Evolutionary conservation across 2,888 invertebrate species (phyloP), one percentile per base, ranked within the genome.

Genomic region (Caenorhabditis uteleia): DNA sequence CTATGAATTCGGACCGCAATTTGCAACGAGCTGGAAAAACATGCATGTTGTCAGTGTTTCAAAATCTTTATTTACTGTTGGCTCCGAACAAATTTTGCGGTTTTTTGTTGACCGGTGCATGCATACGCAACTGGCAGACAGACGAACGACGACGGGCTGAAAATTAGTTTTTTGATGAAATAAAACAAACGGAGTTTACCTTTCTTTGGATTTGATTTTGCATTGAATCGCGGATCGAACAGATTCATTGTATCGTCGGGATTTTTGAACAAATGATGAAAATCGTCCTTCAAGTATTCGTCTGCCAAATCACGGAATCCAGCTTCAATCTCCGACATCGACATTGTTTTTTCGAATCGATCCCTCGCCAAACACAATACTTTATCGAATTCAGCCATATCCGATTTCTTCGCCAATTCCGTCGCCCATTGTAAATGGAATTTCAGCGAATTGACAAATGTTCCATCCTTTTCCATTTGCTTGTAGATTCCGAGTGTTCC

Each of bases 401-500:
- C 10, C n/a, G 43, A 29, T 6, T 27, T 26, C 23, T 70, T 66
- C 3, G 64, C 70, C 20, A 53, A 60, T 21, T 51, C 53, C 23
- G 64, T 66, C 0, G 70, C 74, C 74, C 74, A 74, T 33, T 54
- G 48, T 16, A 67, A n/a, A 29, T 70, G 60, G 39, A 74, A 70
- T 14, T 69, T 62, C 10, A 67, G 46, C 5, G 60, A 62, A 12
- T 51, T 57, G 21, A 31, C 43, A 39, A 77, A 75, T 27, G 48
- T 50, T 16, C 68, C 68, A 16, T 60, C 48, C 23, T 51, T 43
- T 31, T 70, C 56, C 10, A 75, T 51, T 27, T 69, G 55, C 21
- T 74, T 59, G 42, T 65, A 66, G 38, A 77, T 60, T 16, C 73
- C 73, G 7, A 31, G 46, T 25, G 53, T 58, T 2, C 68, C 67